A percentile compares a stretch with the other conserved stretches of the same genome.
Evolutionary conservation across 2,888 invertebrate species (phyloP).

Genomic region (Sinotaia quadrata): DNA sequence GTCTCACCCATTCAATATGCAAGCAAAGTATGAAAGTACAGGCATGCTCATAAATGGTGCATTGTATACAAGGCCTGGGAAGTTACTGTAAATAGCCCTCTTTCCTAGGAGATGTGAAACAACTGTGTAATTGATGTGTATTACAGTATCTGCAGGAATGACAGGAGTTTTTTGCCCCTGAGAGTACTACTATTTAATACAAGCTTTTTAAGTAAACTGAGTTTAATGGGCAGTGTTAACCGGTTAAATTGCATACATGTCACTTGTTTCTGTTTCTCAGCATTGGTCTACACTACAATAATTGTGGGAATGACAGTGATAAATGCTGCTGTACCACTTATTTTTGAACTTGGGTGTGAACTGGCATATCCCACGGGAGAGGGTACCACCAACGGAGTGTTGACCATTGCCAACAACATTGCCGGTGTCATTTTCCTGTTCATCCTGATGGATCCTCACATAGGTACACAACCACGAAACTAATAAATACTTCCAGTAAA

Average conservation of each 20-base stretch:
- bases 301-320: constrained; percentile 50
- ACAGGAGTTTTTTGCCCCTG: no score
- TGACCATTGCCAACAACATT: constrained; percentile 58
- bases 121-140: no score
- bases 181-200: neutral
- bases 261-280: constrained; percentile 40
- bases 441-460: constrained; percentile 51
- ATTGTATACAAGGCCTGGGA: no score
- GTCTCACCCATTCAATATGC: no score
- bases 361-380: constrained; percentile 61
- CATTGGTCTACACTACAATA: constrained; percentile 48
- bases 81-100: no score
- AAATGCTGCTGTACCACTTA: constrained; percentile 56
- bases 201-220: neutral
- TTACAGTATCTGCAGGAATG: no score
- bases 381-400: constrained; percentile 58
- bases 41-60: no score
- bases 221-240: neutral
- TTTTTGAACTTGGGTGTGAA: constrained; percentile 62
- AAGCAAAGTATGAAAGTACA: no score
- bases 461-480: constrained; percentile 43
- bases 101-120: no score
- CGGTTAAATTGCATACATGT: neutral
- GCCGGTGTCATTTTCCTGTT: constrained; percentile 58
- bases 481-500: no score